Conservation (phyloP, 2,797 vertebrate species). For the Scyliorhinus canicula region DNA sequence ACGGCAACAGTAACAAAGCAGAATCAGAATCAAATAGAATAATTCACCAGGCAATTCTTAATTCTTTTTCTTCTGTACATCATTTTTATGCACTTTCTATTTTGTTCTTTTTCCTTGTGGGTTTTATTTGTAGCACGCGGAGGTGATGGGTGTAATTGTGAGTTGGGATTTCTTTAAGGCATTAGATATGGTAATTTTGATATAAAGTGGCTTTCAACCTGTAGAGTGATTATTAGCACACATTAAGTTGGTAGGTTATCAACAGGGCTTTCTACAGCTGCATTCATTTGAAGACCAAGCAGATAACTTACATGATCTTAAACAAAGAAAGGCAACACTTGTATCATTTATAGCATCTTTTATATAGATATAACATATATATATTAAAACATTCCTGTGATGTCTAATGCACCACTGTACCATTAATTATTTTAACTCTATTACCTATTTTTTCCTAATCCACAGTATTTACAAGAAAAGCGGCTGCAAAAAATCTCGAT, state of each 20-base stretch:
- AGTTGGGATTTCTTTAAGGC: background rate
- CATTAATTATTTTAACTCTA: background rate
- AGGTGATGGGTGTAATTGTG: background rate
- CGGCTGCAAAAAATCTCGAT: background rate
- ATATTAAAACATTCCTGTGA: background rate
- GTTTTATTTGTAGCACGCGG: background rate
- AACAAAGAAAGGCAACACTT: background rate
- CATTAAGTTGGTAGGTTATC: background rate
- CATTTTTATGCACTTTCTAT: background rate
- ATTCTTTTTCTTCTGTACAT: background rate
- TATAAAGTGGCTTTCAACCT: background rate
- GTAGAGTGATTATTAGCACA: background rate
- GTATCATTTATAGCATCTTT: background rate
- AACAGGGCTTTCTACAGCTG: background rate
- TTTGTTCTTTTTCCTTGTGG: background rate
- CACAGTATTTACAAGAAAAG: constrained; percentile 9
- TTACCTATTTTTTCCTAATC: background rate
- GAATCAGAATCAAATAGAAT: background rate
- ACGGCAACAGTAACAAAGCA: background rate
- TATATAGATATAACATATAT: background rate
- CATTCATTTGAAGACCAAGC: background rate
- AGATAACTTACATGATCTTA: background rate
- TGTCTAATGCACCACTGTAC: background rate
- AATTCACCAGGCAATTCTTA: constrained; percentile 12
- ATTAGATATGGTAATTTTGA: background rate